Evolutionary conservation across 2,797 vertebrate genomes (phyloP), one percentile per base, ranked within the genome.

Genomic region (Ambastaia sidthimunki): DNA sequence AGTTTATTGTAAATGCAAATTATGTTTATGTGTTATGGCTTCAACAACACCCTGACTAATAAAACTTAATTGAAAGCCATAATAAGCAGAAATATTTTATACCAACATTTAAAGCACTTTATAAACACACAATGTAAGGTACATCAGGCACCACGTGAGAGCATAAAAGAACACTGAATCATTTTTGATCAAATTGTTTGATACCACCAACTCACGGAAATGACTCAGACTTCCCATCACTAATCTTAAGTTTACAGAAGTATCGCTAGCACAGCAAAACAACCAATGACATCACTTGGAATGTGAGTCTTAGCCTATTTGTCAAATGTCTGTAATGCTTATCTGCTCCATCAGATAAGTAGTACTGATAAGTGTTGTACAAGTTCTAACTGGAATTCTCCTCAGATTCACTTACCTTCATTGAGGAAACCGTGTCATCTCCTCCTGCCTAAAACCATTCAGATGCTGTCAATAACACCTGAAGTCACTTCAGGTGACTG

Each of bases 401-500:
- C 66, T 41, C 28, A 62, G 54, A 68, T 57, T 81, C 59, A 44
- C 68, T 77, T 59, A 62, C 31, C 23, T 72, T 52, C 44, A 28
- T 78, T 67, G 16, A 68, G 54, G 68, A 80, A 80, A 66, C 54
- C 62, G 70, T 80, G 80, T 52, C 31, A 65, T 71, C 69, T 76
- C 68, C 5, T 73, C 34, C 47, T n/a, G 21, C 34, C 55, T 71
- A 67, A 69, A 57, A 74, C 59, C 63, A 10, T 66, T 76, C 62
- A 47, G 69, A 83, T 82, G 63, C 66, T 76, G 31, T 71, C 80
- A 59, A 44, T 37, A 80, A 80, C n/a, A n/a, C 69, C 59, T 25
- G 47, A 55, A 87, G 80, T 78, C 55, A 80, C 67, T 82, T 71
- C n/a, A 48, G 83, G 68, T 55, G 68, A 80, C 68, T 41, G 47